Evolutionary conservation across 2,888 invertebrate species (phyloP), one percentile per base, ranked within the genome.

Genomic region (Himalopsyche kuldschensis): DNA sequence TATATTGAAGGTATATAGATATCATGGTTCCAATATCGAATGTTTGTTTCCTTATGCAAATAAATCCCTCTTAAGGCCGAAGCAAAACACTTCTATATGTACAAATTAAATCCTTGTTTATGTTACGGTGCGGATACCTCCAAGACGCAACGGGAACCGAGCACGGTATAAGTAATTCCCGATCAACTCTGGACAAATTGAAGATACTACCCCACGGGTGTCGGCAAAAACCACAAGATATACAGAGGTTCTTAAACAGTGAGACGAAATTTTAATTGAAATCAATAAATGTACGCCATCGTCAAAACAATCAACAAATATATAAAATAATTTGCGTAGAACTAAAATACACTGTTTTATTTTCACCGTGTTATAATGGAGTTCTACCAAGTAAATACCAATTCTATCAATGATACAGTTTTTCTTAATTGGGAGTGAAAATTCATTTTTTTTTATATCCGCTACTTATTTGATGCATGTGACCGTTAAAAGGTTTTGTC

Each of bases 131-230:
- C 11, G 15, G 15, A 55, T 55, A 55, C 24, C 20, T 55, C 0
- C 20, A 55, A 20, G 55, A 24, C 24, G 55, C 20, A 24, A 55
- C 55, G 55, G 55, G 55, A 55, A 20, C 55, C 55, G 55, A 48
- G 17, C 46, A 17, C 46, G 30, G 82, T 79, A 79, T 82, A 63
- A 82, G 79, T 82, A 79, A 82, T 82, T 82, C 82, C 82, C 82
- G 79, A 82, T 82, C 82, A 82, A 78, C 35, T 75, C 63, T 75
- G 82, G 63, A 82, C 82, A 82, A 82, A 77, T 75, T 46, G 82
- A 75, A 27, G 82, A 82, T 79, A 69, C 63, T 63, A 15, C 78
- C 69, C 55, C 55, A 55, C 55, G 55, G 55, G 24, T 55, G 24
- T 24, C 24, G 4, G 20, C 55, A 55, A 55, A 48, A 55, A 55